Base-by-base conservation (phyloP, 1,140 invertebrate species). In the Neodiprion pinetum region DNA sequence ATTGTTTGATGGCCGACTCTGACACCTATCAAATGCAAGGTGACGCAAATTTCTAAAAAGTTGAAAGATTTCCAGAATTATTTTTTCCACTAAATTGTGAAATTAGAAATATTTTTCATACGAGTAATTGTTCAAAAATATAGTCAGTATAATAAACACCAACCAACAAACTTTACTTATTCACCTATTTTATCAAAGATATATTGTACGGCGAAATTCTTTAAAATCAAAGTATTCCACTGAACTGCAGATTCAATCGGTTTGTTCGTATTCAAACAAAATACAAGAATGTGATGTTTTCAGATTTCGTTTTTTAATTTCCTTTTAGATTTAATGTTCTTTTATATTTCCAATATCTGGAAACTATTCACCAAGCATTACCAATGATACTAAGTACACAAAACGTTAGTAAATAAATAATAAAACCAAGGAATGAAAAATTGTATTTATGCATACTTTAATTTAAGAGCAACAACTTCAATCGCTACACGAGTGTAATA, bases 21-120 rank as follows among this genome's bases (percentile, higher is more conserved):
- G 86, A 88, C 50, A 84, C 79, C 47, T 79, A 85, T 72, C 81
- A 86, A 70, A 82, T 80, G 67, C 77, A 85, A 70, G 84, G 80
- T 72, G 85, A 88, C 71, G 73, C 71, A 7, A 83, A 71, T 48
- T 79, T 71, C 71, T 83, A 81, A 17, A 61, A 14, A 61, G 4
- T 61, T 61, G 53, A 61, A 61, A 61, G 5, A 61, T 61, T 61
- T 61, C 53, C 53, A 14, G 53, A 12, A 61, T 61, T 61, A 61
- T 61, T 61, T 61, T 61, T 61, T 14, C n/a, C n/a, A 61, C 5
- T 4, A 17, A 61, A 61, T 40, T 61, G n/a, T 61, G n/a, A 61
- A 61, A 14, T 61, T 61, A 61, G n/a, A 61, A 17, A 61, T 61
- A 61, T 61, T 61, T 61, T 61, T 61, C 11, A 61, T 61, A 61